Conservation (phyloP, 2,113 vertebrate species). For the Serinus canaria region DNA sequence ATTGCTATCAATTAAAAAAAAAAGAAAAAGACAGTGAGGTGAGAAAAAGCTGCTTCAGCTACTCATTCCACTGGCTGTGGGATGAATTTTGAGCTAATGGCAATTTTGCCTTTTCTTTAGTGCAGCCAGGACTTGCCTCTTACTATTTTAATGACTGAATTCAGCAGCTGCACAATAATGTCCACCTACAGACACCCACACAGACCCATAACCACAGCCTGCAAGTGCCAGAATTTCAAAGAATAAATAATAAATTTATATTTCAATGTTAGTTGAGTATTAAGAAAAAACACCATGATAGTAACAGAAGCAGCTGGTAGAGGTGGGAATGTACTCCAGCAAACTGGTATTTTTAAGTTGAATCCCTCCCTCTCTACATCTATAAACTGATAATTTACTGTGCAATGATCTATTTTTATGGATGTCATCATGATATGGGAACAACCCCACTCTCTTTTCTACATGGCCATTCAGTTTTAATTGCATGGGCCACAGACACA, state of each 20-base stretch:
- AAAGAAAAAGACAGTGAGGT: background rate
- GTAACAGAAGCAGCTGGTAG: background rate
- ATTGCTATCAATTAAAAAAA: background rate
- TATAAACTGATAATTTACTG: background rate
- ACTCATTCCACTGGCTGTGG: background rate
- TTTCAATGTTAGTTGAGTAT: background rate
- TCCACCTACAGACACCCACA: slow-evolving; percentile 11
- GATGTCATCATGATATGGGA: background rate
- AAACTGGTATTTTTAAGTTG: background rate
- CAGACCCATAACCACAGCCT: background rate
- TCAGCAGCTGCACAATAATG: background rate
- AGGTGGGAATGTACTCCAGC: background rate
- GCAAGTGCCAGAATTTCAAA: background rate
- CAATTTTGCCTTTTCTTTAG: background rate
- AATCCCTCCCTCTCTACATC: background rate
- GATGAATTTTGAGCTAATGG: background rate
- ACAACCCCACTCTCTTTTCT: background rate
- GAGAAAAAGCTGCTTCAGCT: background rate
- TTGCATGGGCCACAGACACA: slow-evolving; percentile 25
- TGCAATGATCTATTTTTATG: slow-evolving; percentile 14
- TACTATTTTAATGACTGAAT: background rate
- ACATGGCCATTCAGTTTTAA: slow-evolving; percentile 62
- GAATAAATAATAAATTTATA: background rate
- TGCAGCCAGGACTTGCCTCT: background rate
- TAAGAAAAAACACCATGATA: background rate